Evolutionary conservation across 2,888 invertebrate species (phyloP), one percentile per base, ranked within the genome.

Genomic region (Ligdia adustata): DNA sequence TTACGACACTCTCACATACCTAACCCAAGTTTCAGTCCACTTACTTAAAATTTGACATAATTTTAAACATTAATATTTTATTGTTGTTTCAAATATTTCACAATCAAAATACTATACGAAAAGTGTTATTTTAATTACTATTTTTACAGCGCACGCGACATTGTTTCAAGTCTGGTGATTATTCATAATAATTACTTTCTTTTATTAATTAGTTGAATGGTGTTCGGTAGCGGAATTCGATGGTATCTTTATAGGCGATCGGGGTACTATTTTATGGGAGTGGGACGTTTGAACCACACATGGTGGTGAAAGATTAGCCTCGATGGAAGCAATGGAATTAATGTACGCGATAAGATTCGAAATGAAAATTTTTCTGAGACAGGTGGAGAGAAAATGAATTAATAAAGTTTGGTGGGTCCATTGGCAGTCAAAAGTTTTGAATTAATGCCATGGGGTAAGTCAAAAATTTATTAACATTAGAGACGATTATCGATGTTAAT

Each of bases 161-260:
- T 57, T 24, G 38, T 54, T 49, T 49, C 40, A 26, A 71, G 69
- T 68, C 66, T 62, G 62, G 66, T 72, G 12, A 47, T 47, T 41
- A 47, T 41, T 47, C 22, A 41, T 24, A 47, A 27, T 31, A 72
- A 70, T 74, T 75, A 49, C 70, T 75, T 76, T 46, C 73, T 56
- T 83, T 82, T 82, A 84, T 84, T 86, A 85, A 86, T 86, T 83
- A 83, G 78, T 57, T 66, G 66, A 69, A 77, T 72, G 76, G 79
- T 79, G 81, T 77, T 75, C 78, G 69, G 84, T 82, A 77, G 82
- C 77, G 76, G 77, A 72, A 76, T 82, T 71, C 48, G 45, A 46
- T 11, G 33, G 72, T 82, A 88, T 88, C 88, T 88, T 85, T 84
- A 87, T 81, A 72, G 83, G 63, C 72, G 72, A 88, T 87, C 87